phyloP scores from a whole-genome alignment of 2,888 invertebrate genomes.

The Eumerus sabulonum region DNA sequence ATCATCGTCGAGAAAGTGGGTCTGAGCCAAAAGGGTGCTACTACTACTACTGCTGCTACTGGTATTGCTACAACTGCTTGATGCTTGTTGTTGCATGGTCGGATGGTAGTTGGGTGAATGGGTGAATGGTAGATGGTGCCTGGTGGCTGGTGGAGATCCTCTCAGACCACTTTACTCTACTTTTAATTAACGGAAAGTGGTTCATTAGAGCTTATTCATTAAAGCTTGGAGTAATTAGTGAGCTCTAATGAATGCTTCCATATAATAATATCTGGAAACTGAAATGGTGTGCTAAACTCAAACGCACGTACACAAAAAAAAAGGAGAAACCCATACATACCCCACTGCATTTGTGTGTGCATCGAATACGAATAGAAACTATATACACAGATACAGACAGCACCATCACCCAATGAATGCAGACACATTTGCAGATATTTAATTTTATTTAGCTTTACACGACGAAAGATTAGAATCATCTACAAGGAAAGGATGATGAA shows the following conservation, averaged over 20 bases:
- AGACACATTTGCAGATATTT: constrained; percentile 65
- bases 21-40: constrained; percentile 54
- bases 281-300: constrained; percentile 81
- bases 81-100: too few species aligned
- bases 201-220: constrained; percentile 95
- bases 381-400: background rate
- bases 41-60: constrained; percentile 23
- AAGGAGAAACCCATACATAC: background rate
- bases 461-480: constrained; percentile 12
- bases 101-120: too few species aligned
- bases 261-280: constrained; percentile 78
- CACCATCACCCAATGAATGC: constrained; percentile 41
- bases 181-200: constrained; percentile 95
- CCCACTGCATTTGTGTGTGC: constrained; percentile 8
- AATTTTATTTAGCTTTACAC: constrained; percentile 57
- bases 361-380: too few species aligned
- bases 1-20: constrained; percentile 13
- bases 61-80: background rate
- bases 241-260: constrained; percentile 88
- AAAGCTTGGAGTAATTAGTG: constrained; percentile 94
- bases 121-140: constrained; percentile 7
- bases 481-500: background rate
- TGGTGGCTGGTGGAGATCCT: constrained; percentile 65
- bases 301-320: constrained; percentile 52
- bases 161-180: constrained; percentile 80